Base-by-base conservation (phyloP, 2,888 invertebrate genomes). In the Phymatocera aterrima region DNA sequence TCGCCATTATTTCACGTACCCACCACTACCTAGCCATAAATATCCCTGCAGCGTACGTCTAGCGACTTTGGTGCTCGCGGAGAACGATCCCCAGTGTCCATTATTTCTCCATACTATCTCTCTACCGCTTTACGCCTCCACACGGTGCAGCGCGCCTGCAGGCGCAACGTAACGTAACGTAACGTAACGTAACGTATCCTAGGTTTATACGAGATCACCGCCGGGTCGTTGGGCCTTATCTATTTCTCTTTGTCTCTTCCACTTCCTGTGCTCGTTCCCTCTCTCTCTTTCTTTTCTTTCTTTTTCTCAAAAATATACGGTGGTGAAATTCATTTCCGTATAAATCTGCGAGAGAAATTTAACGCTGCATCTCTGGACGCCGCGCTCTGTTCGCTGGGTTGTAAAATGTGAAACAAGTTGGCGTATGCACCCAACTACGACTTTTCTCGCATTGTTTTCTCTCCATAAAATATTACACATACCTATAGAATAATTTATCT, bases 81-180 rank as follows among this genome's bases (percentile, higher is more conserved):
- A 70, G 31, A 70, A 70, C 70, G 70, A 70, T 70, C 70, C 70
- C 70, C 70, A 70, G 70, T 70, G 70, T 70, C 48, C 48, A 70
- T 70, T 70, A 70, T 70, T 70, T 70, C 70, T 70, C 70, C 48
- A 48, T 70, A 46, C 70, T 70, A 70, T 70, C 70, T 46, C 70
- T 28, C 70, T 15, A 43, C 46, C 48, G 70, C 48, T 70, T 70
- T 48, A 34, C 70, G 70, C 70, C 70, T 70, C 48, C 70, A 34
- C 48, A 48, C 70, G 18, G n/a, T 43, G 68, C n/a, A 46, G 18
- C 46, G 43, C 68, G 37, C 65, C 48, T 48, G 48, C 46, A 70
- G n/a, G 18, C 21, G 40, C 37, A 40, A 12, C 24, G 57, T 31
- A 68, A 6, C 65, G 3, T 8, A 21, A 24, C 24, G 28, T 24